Conservation (phyloP, 2,797 vertebrate genomes). For the Percopsis omiscomaycus region DNA sequence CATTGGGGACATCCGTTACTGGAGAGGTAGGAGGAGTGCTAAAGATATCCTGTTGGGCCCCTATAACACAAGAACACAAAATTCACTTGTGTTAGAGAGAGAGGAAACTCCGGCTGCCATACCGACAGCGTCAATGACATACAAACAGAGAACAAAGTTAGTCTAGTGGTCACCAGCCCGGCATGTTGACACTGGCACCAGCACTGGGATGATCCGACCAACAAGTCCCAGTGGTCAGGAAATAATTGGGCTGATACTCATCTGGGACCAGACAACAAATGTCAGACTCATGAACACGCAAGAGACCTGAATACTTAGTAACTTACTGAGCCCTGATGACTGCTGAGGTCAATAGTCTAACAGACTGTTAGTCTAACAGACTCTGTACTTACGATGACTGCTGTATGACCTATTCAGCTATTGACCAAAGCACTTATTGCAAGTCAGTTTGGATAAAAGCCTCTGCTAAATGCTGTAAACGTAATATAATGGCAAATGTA, state of each 20-base stretch:
- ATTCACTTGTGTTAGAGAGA: neutral
- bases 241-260: constrained; percentile 30
- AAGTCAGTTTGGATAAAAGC: too few species aligned
- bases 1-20: constrained; percentile 35
- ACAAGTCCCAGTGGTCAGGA: constrained; percentile 22
- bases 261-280: constrained; percentile 13
- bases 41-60: constrained; percentile 62
- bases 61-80: constrained; percentile 40
- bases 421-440: too few species aligned
- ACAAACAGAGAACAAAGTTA: neutral
- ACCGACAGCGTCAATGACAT: neutral
- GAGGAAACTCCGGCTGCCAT: neutral
- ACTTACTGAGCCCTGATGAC: too few species aligned
- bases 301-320: too few species aligned
- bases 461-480: too few species aligned
- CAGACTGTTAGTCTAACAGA: neutral
- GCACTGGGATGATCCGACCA: constrained; percentile 28
- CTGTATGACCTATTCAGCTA: too few species aligned
- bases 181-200: constrained; percentile 39
- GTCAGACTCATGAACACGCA: neutral
- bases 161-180: constrained; percentile 28
- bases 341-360: too few species aligned
- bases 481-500: too few species aligned
- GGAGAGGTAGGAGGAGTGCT: constrained; percentile 77
- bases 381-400: neutral